A percentile compares a stretch with the other conserved stretches of the same genome.
These are phyloP conservation scores for Oryzias celebensis DNA, from an alignment of 2,113 vertebrate species.

Conservation along the genomic window DNA sequence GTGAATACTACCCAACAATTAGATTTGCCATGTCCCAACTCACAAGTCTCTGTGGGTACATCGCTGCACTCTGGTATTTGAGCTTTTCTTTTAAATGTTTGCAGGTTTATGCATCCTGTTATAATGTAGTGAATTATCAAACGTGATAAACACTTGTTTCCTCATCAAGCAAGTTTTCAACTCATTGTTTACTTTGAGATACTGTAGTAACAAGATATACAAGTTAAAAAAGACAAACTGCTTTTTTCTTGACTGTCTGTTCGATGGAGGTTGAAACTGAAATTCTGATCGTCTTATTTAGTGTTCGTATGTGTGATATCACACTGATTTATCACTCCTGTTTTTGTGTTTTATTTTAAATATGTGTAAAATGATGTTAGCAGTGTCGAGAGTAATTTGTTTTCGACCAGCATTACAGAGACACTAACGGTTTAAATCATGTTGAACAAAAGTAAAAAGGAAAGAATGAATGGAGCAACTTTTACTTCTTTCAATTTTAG, in stretches of 20 bases:
- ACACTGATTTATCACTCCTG: too few relatives aligned
- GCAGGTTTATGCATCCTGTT: slow-evolving; percentile 10
- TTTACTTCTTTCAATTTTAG: too few relatives aligned
- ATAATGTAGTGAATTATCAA: not conserved
- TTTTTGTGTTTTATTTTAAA: too few relatives aligned
- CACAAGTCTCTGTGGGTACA: not conserved
- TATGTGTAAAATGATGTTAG: too few relatives aligned
- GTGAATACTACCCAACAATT: slow-evolving; percentile 24
- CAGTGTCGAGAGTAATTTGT: too few relatives aligned
- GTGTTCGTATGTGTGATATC: too few relatives aligned
- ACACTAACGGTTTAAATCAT: too few relatives aligned
- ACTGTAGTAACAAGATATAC: not conserved
- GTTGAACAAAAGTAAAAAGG: too few relatives aligned
- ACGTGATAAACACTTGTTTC: too few relatives aligned
- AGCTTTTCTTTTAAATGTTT: slow-evolving; percentile 4
- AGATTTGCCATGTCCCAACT: not conserved
- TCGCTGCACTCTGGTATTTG: not conserved
- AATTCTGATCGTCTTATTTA: too few relatives aligned
- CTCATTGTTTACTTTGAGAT: slow-evolving; percentile 11
- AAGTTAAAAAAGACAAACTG: not conserved
- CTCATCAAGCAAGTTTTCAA: slow-evolving; percentile 5
- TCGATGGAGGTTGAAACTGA: not conserved
- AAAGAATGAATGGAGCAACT: too few relatives aligned
- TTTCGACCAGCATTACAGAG: too few relatives aligned
- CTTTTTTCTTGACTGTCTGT: not conserved